These are phyloP conservation scores for Actias luna DNA, from an alignment of 2,888 invertebrate species.

Conservation along the genomic window DNA sequence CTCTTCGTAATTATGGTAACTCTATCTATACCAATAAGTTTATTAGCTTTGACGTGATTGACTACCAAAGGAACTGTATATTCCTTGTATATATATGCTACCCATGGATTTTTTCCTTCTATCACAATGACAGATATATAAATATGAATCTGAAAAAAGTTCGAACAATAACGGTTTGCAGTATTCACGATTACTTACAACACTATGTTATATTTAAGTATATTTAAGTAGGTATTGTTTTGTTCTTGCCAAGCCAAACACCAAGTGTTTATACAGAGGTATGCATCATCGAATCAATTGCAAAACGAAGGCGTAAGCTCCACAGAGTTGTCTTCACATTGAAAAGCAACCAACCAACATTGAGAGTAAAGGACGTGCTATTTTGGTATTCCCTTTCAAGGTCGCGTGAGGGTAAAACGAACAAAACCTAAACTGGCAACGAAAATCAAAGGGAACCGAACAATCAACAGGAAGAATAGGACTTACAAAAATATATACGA, in stretches of 20 bases:
- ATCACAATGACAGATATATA: too few species aligned
- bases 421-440: constrained; percentile 4
- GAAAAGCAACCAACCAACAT: constrained; percentile 10
- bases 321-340: constrained; percentile 6
- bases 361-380: constrained; percentile 13
- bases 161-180: neutral
- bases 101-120: too few species aligned
- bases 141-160: too few species aligned
- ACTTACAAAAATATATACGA: neutral
- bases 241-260: neutral
- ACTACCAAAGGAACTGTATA: too few species aligned
- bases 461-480: neutral
- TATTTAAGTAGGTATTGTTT: too few species aligned
- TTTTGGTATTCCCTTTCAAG: constrained; percentile 13
- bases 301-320: constrained; percentile 8
- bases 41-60: too few species aligned
- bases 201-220: neutral
- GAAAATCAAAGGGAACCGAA: constrained; percentile 2
- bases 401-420: neutral
- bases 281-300: constrained; percentile 8
- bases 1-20: too few species aligned
- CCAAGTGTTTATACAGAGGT: neutral
- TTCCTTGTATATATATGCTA: too few species aligned
- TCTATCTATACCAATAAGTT: too few species aligned
- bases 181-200: neutral